A percentile compares a stretch with the other conserved stretches of the same genome.
Evolutionary conservation across 64 coral and sea anemone species (phyloP).

Genomic region (Dendrophyllia cribrosa): DNA sequence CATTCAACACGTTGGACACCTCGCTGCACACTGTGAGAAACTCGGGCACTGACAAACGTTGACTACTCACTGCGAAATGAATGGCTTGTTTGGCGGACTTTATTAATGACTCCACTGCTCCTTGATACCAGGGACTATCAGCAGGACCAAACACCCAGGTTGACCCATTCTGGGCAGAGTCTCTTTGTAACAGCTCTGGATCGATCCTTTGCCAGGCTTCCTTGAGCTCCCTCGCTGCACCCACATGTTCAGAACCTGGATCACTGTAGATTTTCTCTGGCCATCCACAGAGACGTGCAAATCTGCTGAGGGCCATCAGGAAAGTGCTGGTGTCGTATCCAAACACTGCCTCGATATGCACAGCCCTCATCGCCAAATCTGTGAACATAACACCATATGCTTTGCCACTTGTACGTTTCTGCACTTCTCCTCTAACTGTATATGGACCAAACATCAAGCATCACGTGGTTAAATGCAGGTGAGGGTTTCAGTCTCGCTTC

Average conservation of each 20-base stretch:
- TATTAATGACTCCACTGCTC: no score
- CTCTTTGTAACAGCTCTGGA: slow-evolving; percentile 19
- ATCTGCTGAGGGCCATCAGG: slow-evolving; percentile 77
- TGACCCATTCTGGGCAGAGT: slow-evolving; percentile 46
- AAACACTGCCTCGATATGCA: slow-evolving; percentile 56
- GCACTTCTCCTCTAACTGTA: slow-evolving; percentile 50
- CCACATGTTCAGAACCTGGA: slow-evolving; percentile 65
- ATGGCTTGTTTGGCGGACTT: slow-evolving; percentile 72
- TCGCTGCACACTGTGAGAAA: slow-evolving; percentile 73
- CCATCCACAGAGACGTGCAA: slow-evolving; percentile 70
- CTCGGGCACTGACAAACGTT: slow-evolving; percentile 65
- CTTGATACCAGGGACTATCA: no score
- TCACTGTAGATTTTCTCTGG: slow-evolving; percentile 68
- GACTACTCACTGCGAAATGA: slow-evolving; percentile 79
- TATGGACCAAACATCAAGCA: slow-evolving; percentile 72
- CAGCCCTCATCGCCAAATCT: slow-evolving; percentile 66
- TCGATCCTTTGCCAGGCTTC: slow-evolving; percentile 79
- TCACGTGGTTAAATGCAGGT: slow-evolving; percentile 58
- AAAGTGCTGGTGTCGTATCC: slow-evolving; percentile 56
- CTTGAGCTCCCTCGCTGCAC: slow-evolving; percentile 54
- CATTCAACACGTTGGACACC: slow-evolving; percentile 78
- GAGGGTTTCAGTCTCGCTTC: slow-evolving; percentile 59
- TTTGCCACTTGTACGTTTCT: slow-evolving; percentile 64
- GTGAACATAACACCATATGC: slow-evolving; percentile 71
- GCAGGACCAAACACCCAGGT: slow-evolving; percentile 70